A percentile compares a stretch with the other conserved stretches of the same genome.
Evolutionary conservation across 2,888 invertebrate species (phyloP).

Genomic region (Ferrisia virgata): DNA sequence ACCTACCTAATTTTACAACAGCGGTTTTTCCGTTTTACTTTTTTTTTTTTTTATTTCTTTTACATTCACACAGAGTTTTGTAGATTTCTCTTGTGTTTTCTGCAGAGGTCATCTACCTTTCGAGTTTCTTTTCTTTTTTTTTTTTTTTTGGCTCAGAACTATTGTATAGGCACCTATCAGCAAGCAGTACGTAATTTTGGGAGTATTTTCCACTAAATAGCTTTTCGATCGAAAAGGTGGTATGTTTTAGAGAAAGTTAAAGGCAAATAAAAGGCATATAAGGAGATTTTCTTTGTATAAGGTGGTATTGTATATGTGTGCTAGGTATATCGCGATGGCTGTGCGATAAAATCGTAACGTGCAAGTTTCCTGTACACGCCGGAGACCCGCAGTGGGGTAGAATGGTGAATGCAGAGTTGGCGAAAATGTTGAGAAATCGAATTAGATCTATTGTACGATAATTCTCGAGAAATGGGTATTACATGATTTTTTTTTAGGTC

Average conservation of each 20-base stretch:
- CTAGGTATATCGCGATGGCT: background rate
- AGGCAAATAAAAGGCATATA: constrained; percentile 6
- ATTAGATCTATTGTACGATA: background rate
- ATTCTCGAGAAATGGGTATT: too few species aligned
- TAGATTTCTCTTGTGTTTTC: background rate
- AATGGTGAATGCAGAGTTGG: background rate
- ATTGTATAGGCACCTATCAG: background rate
- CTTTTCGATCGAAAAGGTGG: background rate
- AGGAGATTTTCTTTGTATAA: background rate
- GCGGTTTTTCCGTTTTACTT: too few species aligned
- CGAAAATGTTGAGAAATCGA: background rate
- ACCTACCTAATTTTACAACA: too few species aligned
- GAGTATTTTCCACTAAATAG: background rate
- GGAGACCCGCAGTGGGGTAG: background rate
- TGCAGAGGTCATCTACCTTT: background rate
- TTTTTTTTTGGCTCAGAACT: background rate
- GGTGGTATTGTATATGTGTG: background rate
- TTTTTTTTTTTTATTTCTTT: background rate
- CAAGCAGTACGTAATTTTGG: background rate
- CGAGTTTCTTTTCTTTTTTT: too few species aligned
- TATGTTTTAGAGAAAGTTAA: background rate
- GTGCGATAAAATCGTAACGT: background rate
- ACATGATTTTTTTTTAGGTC: too few species aligned
- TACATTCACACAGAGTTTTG: background rate
- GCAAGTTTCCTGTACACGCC: background rate